Base-by-base conservation (phyloP, 2,113 vertebrate genomes). In the Argyrosomus japonicus region DNA sequence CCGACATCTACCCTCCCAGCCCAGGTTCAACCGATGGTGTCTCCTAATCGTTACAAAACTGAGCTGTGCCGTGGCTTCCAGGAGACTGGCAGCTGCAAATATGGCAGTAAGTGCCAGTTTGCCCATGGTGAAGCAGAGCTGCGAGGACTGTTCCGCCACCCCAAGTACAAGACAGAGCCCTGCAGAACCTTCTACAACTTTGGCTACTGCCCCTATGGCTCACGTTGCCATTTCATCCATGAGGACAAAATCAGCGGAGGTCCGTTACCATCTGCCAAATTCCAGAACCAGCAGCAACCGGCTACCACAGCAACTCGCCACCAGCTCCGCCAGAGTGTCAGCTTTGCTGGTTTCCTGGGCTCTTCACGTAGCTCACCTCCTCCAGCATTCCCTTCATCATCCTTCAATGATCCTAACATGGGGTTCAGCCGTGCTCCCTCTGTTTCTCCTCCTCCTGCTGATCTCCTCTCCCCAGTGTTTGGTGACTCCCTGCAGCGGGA, bases 111-210 rank as follows among this genome's bases (percentile, higher is more conserved):
- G 36, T 97, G 97, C 71, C 96, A 97, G 89, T 97, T 97, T 93
- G 97, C 97, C 60, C 97, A 98, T 6, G 97, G 97, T 0, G 91
- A 94, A 43, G 84, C 80, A 0, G 97, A 98, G 89, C 92, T 97
- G 80, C 95, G 97, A 32, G 95, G 96, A 57, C 92, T 97, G 43
- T 95, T 89, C 90, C 96, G 97, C 53, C 97, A 98, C 86, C 97
- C 97, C 50, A 98, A 98, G 75, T 98, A 98, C 94, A 98, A 98
- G 90, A 98, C 97, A 0, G 97, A 97, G 92, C 94, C 95, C 57
- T 98, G 97, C 91, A 97, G 96, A 94, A 98, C 97, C 85, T 97
- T 97, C 94, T 97, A 97, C 93, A 95, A 96, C 93, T 96, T 96
- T 65, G 97, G 97, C 79, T 95, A 96, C 86, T 98, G 97, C 73